Evolutionary conservation across 1,140 invertebrate species (phyloP).

Genomic region (Cryptotermes secundus): DNA sequence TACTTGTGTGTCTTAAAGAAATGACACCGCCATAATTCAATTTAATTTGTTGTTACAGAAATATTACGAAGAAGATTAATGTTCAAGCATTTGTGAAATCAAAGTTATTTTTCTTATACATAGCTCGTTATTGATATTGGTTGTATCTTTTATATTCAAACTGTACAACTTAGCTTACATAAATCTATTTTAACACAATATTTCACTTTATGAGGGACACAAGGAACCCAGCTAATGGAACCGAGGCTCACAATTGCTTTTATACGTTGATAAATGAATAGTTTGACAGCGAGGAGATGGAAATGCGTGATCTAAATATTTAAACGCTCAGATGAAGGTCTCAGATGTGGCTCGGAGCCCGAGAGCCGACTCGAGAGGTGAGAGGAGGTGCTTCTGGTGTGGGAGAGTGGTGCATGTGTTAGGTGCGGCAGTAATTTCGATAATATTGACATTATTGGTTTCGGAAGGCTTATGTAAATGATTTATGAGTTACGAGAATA

Average conservation of each 20-base stretch:
- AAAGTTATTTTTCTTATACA: no score
- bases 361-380: background rate
- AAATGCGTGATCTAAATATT: constrained; percentile 5
- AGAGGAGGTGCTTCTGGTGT: background rate
- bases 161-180: no score
- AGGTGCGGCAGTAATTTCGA: background rate
- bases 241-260: background rate
- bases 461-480: constrained; percentile 11
- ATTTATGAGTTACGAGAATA: constrained; percentile 4
- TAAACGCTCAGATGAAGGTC: background rate
- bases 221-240: background rate
- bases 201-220: background rate
- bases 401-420: background rate
- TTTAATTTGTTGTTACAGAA: no score
- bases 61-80: no score
- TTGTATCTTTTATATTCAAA: no score
- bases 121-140: no score
- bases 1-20: no score
- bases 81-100: no score
- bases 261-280: constrained; percentile 15
- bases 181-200: constrained; percentile 16
- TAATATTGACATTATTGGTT: constrained; percentile 18
- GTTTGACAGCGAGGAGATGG: background rate
- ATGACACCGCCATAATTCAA: no score
- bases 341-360: background rate